These are phyloP conservation scores for Parauchenoglanis ngamensis DNA, from an alignment of 2,797 vertebrate genomes.

Conservation along the genomic window DNA sequence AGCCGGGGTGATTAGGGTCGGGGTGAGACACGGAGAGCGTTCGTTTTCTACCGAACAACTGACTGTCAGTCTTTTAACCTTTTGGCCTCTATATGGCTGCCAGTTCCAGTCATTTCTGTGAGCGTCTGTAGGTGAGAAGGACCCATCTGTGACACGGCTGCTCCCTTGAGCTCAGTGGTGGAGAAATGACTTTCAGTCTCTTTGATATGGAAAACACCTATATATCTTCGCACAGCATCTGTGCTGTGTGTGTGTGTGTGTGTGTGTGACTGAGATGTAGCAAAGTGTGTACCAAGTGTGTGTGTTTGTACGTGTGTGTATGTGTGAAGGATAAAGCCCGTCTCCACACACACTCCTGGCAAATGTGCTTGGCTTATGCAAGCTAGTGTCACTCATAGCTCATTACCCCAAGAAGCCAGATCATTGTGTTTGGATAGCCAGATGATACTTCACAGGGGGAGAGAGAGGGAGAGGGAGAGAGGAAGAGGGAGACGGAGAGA, in stretches of 20 bases:
- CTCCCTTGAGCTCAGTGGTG: constrained; percentile 34
- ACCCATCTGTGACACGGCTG: constrained; percentile 36
- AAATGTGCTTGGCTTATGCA: constrained; percentile 67
- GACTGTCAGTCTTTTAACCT: constrained; percentile 59
- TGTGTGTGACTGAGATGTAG: constrained; percentile 6
- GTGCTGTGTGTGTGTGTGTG: constrained; percentile 1
- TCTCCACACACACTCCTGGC: constrained; percentile 26
- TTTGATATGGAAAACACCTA: constrained; percentile 50
- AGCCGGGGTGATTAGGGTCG: neutral
- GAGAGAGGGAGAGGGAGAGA: too few relatives aligned
- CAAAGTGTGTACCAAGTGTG: constrained; percentile 1
- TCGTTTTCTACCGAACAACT: constrained; percentile 63
- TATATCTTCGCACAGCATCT: constrained; percentile 45
- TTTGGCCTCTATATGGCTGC: constrained; percentile 20
- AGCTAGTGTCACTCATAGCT: constrained; percentile 76
- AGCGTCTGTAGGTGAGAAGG: neutral
- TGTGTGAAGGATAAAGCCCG: neutral
- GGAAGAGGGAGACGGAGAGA: too few relatives aligned
- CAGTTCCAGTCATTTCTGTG: neutral
- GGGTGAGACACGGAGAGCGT: too few relatives aligned
- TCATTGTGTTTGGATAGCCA: constrained; percentile 70
- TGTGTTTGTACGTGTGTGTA: constrained; percentile 7
- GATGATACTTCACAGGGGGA: constrained; percentile 58
- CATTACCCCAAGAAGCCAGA: constrained; percentile 73
- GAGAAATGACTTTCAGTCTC: constrained; percentile 41